Percentiles rank a stretch among this genome's conserved stretches.
Evolutionary conservation across 2,888 invertebrate genomes (phyloP).

Genomic region (Anorthoa munda): DNA sequence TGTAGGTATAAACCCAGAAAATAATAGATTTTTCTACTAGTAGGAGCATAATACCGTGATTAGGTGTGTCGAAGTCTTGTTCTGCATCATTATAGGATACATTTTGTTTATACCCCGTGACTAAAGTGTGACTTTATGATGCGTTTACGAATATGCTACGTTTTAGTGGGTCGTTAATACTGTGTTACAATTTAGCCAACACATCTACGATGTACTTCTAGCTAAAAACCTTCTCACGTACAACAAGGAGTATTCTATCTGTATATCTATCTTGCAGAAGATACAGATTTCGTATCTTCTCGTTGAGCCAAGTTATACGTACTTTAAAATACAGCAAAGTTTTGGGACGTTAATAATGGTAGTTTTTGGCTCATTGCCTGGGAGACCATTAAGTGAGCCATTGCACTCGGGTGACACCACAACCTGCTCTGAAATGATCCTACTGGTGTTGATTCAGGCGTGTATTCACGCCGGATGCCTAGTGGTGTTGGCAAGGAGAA

Average conservation of each 20-base stretch:
- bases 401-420: constrained; percentile 53
- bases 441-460: constrained; percentile 21
- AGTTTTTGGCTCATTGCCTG: constrained; percentile 53
- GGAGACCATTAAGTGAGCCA: constrained; percentile 47
- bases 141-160: constrained; percentile 9
- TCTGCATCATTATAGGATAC: constrained; percentile 19
- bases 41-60: neutral
- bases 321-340: constrained; percentile 15
- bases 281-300: neutral
- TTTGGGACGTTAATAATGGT: constrained; percentile 37
- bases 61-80: constrained; percentile 15
- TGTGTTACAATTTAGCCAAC: neutral
- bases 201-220: neutral
- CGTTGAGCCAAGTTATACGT: neutral
- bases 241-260: neutral
- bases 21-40: neutral
- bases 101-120: constrained; percentile 31
- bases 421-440: constrained; percentile 34
- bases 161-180: constrained; percentile 19
- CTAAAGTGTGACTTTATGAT: constrained; percentile 21
- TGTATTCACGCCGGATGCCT: constrained; percentile 28
- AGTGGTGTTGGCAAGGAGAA: constrained; percentile 51
- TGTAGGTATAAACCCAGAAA: constrained; percentile 3
- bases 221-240: neutral
- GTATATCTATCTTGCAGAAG: neutral